Evolutionary conservation across 2,888 invertebrate species (phyloP).

Genomic region (Amblyjoppa fuscipennis): DNA sequence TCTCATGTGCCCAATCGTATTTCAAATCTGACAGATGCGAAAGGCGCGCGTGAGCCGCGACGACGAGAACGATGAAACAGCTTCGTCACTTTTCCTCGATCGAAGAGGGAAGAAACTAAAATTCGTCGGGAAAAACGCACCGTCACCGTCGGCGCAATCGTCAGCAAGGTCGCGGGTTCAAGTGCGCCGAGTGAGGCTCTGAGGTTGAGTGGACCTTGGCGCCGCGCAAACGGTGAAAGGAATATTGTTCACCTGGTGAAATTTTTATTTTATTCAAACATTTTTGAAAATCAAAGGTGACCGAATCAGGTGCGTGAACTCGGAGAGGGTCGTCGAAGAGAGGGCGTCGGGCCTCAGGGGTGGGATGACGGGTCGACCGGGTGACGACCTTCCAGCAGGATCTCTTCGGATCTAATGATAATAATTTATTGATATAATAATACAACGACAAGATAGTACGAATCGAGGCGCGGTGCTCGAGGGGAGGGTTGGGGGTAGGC

Average conservation of each 20-base stretch:
- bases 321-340: not conserved
- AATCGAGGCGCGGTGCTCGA: conserved; percentile 58
- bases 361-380: conserved; percentile 71
- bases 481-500: conserved; percentile 65
- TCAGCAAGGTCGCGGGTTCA: conserved; percentile 45
- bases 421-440: not conserved
- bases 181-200: conserved; percentile 48
- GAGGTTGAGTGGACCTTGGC: conserved; percentile 9
- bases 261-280: not conserved
- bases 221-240: conserved; percentile 29
- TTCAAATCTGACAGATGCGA: conserved; percentile 46
- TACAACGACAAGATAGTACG: conserved; percentile 7
- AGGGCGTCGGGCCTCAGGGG: not conserved
- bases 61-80: conserved; percentile 27
- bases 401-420: not conserved
- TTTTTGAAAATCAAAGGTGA: not conserved
- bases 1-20: conserved; percentile 30
- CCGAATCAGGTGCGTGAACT: not conserved
- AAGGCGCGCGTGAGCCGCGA: not conserved
- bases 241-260: conserved; percentile 30
- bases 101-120: conserved; percentile 15
- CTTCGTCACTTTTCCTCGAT: not conserved
- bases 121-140: not conserved
- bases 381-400: not conserved
- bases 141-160: conserved; percentile 39